phyloP scores from a whole-genome alignment of 2,113 vertebrate genomes.

The Myotis yumanensis region DNA sequence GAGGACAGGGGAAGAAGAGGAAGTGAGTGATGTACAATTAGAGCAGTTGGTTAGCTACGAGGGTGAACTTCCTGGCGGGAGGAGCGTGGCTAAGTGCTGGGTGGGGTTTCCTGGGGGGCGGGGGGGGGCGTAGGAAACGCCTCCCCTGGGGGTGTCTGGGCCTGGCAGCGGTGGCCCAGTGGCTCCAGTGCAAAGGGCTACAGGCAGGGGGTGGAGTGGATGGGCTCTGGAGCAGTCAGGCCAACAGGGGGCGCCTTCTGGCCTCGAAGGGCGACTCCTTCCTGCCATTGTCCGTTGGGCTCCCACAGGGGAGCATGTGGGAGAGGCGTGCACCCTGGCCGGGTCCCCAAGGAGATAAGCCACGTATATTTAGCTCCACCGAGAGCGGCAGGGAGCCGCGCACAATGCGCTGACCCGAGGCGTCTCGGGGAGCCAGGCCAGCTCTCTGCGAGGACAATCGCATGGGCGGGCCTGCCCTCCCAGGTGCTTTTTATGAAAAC shows the following conservation, averaged over 20 bases:
- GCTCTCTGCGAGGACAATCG: not conserved
- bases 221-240: not conserved
- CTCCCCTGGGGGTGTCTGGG: not conserved
- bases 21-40: slow-evolving; percentile 29
- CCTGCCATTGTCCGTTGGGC: slow-evolving; percentile 16
- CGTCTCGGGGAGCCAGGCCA: not conserved
- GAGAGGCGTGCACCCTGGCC: not conserved
- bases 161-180: fast-evolving
- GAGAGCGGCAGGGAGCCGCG: not conserved
- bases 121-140: not conserved
- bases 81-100: not conserved
- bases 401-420: not conserved
- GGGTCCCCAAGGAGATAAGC: not conserved
- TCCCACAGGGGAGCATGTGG: not conserved
- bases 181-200: not conserved
- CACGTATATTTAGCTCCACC: fast-evolving
- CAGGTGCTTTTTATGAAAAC: slow-evolving; percentile 52
- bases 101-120: not conserved
- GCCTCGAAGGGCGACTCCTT: not conserved
- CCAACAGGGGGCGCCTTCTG: not conserved
- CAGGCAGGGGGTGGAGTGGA: not conserved
- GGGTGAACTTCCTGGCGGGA: slow-evolving; percentile 32
- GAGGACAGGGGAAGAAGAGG: not conserved
- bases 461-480: not conserved
- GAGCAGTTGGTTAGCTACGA: slow-evolving; percentile 10